These are phyloP conservation scores for Priocnemis perturbator DNA, from an alignment of 2,888 invertebrate species.

Conservation along the genomic window DNA sequence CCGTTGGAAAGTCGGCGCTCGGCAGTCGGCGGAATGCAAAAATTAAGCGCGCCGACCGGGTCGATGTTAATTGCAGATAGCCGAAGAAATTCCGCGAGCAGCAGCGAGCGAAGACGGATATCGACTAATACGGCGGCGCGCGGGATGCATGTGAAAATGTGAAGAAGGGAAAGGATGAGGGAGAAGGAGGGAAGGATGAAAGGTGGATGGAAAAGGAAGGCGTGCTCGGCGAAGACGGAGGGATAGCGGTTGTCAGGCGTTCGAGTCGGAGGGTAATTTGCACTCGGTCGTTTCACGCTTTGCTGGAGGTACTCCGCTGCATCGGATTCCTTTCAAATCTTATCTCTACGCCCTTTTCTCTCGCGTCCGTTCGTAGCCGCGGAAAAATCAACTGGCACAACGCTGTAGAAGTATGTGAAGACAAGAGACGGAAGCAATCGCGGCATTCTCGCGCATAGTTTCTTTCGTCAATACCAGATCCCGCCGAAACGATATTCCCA, in stretches of 20 bases:
- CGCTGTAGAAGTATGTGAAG: too few species aligned
- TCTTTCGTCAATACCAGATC: too few species aligned
- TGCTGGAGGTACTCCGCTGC: conserved; percentile 20
- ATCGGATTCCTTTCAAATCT: conserved; percentile 26
- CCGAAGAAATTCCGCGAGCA: conserved; percentile 29
- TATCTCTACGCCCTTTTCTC: conserved; percentile 10
- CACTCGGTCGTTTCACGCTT: conserved; percentile 41
- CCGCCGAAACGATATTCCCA: too few species aligned
- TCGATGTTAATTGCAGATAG: conserved; percentile 29
- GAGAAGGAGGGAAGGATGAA: too few species aligned
- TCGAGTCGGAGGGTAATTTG: conserved; percentile 43
- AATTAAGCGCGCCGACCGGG: conserved; percentile 14
- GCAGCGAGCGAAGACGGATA: conserved; percentile 24
- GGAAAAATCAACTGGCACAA: too few species aligned
- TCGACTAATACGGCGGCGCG: conserved; percentile 10
- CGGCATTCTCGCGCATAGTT: too few species aligned
- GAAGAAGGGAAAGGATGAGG: not conserved
- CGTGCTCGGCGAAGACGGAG: not conserved
- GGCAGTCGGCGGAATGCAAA: conserved; percentile 8
- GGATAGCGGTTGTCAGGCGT: conserved; percentile 11
- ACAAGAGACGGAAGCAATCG: too few species aligned
- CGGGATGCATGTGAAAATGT: not conserved
- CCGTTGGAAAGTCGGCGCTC: not conserved
- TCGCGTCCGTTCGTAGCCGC: not conserved
- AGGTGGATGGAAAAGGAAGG: not conserved